phyloP scores from a whole-genome alignment of 2,888 invertebrate species.

The Oscheius sp. region DNA sequence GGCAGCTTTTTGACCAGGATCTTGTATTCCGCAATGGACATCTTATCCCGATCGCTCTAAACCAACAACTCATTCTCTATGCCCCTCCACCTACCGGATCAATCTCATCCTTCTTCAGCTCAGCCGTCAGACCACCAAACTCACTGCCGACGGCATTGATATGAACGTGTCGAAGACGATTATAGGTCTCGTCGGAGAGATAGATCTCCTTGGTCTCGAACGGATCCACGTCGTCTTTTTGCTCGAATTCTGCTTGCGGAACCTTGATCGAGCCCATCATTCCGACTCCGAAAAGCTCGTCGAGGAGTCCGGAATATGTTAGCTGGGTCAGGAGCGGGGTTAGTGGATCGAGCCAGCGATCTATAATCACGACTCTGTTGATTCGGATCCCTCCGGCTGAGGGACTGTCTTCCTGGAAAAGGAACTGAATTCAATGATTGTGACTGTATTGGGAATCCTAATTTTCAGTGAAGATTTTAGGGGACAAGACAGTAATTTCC shows the following conservation, averaged over 20 bases:
- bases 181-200: constrained; percentile 61
- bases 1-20: constrained; percentile 61
- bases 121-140: constrained; percentile 55
- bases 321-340: constrained; percentile 92
- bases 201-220: constrained; percentile 54
- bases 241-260: constrained; percentile 43
- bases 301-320: constrained; percentile 96
- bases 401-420: constrained; percentile 11
- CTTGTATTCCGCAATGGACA: constrained; percentile 60
- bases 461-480: background rate
- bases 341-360: constrained; percentile 89
- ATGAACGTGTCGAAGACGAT: constrained; percentile 59
- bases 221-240: constrained; percentile 45
- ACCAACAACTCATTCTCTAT: constrained; percentile 27
- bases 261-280: constrained; percentile 58
- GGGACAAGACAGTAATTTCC: background rate
- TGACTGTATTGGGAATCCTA: background rate
- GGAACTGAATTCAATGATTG: background rate
- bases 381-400: constrained; percentile 31
- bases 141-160: constrained; percentile 55
- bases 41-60: constrained; percentile 44
- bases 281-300: constrained; percentile 75
- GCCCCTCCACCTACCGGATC: background rate
- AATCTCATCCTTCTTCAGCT: constrained; percentile 57
- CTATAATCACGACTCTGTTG: constrained; percentile 81